Evolutionary conservation across 2,888 invertebrate species (phyloP).

Genomic region (Xestobium rufovillosum): DNA sequence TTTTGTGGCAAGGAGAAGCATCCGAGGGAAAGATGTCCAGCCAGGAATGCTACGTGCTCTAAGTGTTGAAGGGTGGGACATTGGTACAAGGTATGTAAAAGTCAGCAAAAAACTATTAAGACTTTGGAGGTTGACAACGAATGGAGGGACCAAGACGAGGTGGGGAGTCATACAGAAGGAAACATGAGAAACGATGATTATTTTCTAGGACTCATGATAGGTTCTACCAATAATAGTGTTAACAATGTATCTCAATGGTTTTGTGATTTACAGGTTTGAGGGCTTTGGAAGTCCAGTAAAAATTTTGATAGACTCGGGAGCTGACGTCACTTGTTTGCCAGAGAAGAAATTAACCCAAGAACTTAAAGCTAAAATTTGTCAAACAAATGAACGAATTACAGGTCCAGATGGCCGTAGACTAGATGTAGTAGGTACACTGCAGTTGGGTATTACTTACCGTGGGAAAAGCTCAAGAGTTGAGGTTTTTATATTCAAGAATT

Average conservation of each 20-base stretch:
- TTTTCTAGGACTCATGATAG: not conserved
- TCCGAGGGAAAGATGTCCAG: not conserved
- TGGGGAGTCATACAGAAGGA: not conserved
- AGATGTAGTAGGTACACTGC: slow-evolving; percentile 5
- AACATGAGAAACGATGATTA: not conserved
- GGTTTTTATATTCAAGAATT: not conserved
- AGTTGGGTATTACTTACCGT: slow-evolving; percentile 1
- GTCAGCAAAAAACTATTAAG: no score
- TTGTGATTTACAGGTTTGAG: slow-evolving; percentile 11
- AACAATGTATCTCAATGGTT: slow-evolving; percentile 10
- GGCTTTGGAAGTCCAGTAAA: slow-evolving; percentile 4
- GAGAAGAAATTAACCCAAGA: slow-evolving; percentile 5
- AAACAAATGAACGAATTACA: slow-evolving; percentile 7
- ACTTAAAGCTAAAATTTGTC: not conserved
- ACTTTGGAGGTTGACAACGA: no score
- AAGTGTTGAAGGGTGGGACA: not conserved
- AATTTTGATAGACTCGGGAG: slow-evolving; percentile 11
- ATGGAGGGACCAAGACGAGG: no score
- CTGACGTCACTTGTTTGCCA: slow-evolving; percentile 13
- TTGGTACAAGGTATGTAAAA: not conserved
- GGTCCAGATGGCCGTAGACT: slow-evolving; percentile 11
- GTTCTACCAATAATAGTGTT: not conserved
- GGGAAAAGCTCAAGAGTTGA: not conserved
- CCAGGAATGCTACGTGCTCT: not conserved
- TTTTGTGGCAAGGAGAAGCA: not conserved